Evolutionary conservation across 2,797 vertebrate species (phyloP), one percentile per base, ranked within the genome.

Genomic region (Salmo trutta): DNA sequence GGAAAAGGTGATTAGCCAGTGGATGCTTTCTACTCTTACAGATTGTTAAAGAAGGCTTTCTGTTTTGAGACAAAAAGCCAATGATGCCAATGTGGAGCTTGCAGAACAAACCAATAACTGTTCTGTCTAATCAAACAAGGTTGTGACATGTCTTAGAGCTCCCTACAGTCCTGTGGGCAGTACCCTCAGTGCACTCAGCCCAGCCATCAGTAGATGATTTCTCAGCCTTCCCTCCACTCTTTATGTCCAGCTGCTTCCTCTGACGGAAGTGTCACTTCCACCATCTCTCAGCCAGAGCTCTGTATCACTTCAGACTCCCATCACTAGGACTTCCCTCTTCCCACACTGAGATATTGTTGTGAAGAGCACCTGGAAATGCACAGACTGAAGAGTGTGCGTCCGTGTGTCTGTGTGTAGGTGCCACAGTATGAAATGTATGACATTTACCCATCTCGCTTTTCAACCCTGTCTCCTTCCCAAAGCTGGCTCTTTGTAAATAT

Each of bases 221-320:
- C 88, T 89, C 82, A 87, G 83, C 85, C 81, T 82, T 84, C 78
- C 80, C 81, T 81, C 77, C 89, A 79, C 87, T 84, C 88, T 92
- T 91, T 89, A 87, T 89, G 71, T 94, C 91, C 93, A 94, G 93
- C 91, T 93, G 93, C 90, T 91, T 95, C 93, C 93, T 91, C 84
- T 71, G 64, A 78, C 88, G 89, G 83, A 92, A 87, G 86, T 82
- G 83, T 86, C 87, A 86, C 84, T 91, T 93, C 91, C 88, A 91
- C 89, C 85, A 81, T 75, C 79, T 86, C 88, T 87, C 77, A 85
- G 84, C 87, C 82, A 82, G 90, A 87, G 81, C 80, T 85, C 78
- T 84, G 81, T 76, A 74, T 86, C 84, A 83, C 72, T 84, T 83
- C 84, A 79, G 78, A 83, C 85, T 73, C 74, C 76, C 77, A 75